These are phyloP conservation scores for Accipiter virgatus DNA, from an alignment of 2,113 vertebrate genomes.

Conservation along the genomic window DNA sequence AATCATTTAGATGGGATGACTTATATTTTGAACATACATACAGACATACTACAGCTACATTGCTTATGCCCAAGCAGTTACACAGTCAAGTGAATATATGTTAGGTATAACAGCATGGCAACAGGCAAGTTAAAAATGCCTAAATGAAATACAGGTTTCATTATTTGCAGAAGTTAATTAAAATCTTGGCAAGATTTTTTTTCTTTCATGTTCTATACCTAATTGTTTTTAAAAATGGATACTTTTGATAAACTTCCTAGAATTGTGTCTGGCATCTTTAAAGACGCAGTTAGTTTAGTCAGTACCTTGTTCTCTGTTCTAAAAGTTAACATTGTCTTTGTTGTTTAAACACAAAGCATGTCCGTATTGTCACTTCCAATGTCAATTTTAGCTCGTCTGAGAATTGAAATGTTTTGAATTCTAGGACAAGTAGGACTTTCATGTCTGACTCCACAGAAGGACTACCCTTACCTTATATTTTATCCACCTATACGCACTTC, in stretches of 20 bases:
- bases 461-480: not conserved
- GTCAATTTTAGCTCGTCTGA: not conserved
- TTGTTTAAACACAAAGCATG: not conserved
- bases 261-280: conserved; percentile 37
- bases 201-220: conserved; percentile 1
- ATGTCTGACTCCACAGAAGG: not conserved
- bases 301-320: not conserved
- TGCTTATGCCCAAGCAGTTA: not conserved
- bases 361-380: not conserved
- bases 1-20: not conserved
- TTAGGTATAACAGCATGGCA: not conserved
- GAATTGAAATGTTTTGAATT: not conserved
- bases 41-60: not conserved
- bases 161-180: conserved; percentile 31
- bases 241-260: conserved; percentile 45
- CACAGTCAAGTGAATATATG: not conserved
- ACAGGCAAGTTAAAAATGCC: not conserved
- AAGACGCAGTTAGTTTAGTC: not conserved
- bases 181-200: conserved; percentile 10
- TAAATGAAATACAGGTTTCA: not conserved
- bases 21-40: not conserved
- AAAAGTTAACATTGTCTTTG: conserved; percentile 10
- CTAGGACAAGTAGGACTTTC: not conserved
- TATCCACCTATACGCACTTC: not conserved
- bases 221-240: conserved; percentile 37